phyloP scores from a whole-genome alignment of 2,888 invertebrate genomes.

The Amphimallon solstitiale region DNA sequence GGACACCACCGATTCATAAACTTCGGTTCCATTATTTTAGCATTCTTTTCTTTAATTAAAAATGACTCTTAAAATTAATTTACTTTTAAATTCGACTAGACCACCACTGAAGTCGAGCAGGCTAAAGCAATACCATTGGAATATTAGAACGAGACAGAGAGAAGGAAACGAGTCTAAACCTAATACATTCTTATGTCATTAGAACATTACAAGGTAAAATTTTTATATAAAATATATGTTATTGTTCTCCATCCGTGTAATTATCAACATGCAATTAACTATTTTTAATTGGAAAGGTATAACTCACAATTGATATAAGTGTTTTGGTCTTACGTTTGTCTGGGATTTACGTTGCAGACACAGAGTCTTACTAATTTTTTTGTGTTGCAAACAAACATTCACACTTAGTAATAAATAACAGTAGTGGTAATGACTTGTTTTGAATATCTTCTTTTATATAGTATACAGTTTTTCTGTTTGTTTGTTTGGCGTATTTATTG shows the following conservation, averaged over 20 bases:
- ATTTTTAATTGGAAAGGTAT: slow-evolving; percentile 13
- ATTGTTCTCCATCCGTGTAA: slow-evolving; percentile 19
- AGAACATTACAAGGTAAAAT: slow-evolving; percentile 27
- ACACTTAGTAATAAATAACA: too few relatives aligned
- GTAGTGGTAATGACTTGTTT: too few relatives aligned
- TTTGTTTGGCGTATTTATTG: too few relatives aligned
- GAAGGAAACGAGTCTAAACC: background rate
- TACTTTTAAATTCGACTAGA: slow-evolving; percentile 4
- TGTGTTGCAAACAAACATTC: too few relatives aligned
- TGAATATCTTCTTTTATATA: too few relatives aligned
- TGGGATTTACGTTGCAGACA: background rate
- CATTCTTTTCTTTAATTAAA: slow-evolving; percentile 27
- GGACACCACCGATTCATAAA: slow-evolving; percentile 36
- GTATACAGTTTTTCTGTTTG: too few relatives aligned
- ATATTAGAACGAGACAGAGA: slow-evolving; percentile 1
- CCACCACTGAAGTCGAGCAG: background rate
- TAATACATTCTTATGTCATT: slow-evolving; percentile 1
- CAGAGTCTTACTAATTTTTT: background rate
- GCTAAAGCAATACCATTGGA: background rate
- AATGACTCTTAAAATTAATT: slow-evolving; percentile 26
- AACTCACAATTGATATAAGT: slow-evolving; percentile 1
- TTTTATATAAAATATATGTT: slow-evolving; percentile 21
- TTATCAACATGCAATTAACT: slow-evolving; percentile 15
- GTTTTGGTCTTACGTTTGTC: slow-evolving; percentile 17
- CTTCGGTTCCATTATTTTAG: slow-evolving; percentile 26